phyloP scores from a whole-genome alignment of 1,140 invertebrate species.

The Bombus difficillimus region DNA sequence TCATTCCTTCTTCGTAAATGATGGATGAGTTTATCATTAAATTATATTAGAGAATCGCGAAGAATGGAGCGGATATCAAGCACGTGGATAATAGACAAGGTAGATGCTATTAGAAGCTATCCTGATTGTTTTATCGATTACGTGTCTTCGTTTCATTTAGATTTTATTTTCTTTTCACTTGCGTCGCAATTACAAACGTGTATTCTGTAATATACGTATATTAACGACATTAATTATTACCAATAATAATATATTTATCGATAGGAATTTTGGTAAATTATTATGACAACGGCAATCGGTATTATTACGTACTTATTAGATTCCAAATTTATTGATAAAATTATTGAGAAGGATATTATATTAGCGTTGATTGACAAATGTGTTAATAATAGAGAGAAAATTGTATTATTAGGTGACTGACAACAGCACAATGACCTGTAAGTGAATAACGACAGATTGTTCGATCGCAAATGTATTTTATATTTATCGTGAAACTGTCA shows the following conservation, averaged over 20 bases:
- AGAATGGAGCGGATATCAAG: slow-evolving; percentile 9
- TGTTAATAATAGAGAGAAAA: background rate
- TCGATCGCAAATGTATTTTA: background rate
- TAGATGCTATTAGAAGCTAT: background rate
- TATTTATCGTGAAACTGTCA: background rate
- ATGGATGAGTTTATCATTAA: slow-evolving; percentile 41
- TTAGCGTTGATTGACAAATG: background rate
- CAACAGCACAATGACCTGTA: background rate
- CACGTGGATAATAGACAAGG: background rate
- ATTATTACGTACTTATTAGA: background rate
- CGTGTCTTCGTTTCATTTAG: background rate
- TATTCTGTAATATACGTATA: too few relatives aligned
- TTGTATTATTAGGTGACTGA: background rate
- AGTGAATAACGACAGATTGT: background rate
- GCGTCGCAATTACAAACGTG: too few relatives aligned
- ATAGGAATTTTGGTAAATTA: background rate
- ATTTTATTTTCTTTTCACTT: background rate
- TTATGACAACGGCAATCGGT: background rate
- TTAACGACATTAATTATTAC: background rate
- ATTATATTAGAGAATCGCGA: slow-evolving; percentile 33
- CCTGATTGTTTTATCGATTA: background rate
- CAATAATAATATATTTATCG: background rate
- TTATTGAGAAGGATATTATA: background rate
- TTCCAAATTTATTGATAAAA: background rate
- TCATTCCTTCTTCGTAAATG: slow-evolving; percentile 16